These are phyloP conservation scores for Sicus ferrugineus DNA, from an alignment of 2,888 invertebrate genomes.

Conservation along the genomic window DNA sequence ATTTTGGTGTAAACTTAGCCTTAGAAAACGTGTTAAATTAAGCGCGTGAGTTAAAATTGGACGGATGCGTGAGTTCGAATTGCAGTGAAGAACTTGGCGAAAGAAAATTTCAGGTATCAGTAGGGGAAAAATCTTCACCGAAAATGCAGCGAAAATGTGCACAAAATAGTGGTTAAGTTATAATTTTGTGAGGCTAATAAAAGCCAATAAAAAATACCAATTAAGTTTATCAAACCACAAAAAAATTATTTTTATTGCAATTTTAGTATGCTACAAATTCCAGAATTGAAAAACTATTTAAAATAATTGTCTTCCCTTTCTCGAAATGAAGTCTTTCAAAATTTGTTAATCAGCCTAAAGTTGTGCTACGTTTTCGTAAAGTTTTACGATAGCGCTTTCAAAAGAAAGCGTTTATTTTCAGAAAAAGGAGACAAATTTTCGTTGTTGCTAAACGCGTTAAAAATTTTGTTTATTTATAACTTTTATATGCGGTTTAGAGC, in stretches of 20 bases:
- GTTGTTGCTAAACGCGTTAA: too few species aligned
- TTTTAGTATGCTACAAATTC: too few species aligned
- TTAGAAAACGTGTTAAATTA: too few species aligned
- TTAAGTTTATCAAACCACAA: not conserved
- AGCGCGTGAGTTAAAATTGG: too few species aligned
- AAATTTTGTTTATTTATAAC: not conserved
- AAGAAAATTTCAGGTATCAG: not conserved
- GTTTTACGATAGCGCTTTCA: not conserved
- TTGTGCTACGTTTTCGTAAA: not conserved
- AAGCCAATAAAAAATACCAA: too few species aligned
- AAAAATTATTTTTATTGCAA: not conserved
- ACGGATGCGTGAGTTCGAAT: too few species aligned
- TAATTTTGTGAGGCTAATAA: too few species aligned
- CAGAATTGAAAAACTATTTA: not conserved
- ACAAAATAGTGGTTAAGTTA: too few species aligned
- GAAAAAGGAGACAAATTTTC: too few species aligned
- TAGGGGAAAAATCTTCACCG: too few species aligned
- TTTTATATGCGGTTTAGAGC: too few species aligned
- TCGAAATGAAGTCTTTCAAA: not conserved
- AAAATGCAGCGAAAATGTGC: too few species aligned
- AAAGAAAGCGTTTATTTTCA: not conserved
- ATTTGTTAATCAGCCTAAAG: not conserved
- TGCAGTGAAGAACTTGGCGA: not conserved
- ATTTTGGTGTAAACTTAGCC: not conserved
- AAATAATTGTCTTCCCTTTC: not conserved